Evolutionary conservation across 2,797 vertebrate species (phyloP).

Genomic region (Otolemur crassicaudatus): DNA sequence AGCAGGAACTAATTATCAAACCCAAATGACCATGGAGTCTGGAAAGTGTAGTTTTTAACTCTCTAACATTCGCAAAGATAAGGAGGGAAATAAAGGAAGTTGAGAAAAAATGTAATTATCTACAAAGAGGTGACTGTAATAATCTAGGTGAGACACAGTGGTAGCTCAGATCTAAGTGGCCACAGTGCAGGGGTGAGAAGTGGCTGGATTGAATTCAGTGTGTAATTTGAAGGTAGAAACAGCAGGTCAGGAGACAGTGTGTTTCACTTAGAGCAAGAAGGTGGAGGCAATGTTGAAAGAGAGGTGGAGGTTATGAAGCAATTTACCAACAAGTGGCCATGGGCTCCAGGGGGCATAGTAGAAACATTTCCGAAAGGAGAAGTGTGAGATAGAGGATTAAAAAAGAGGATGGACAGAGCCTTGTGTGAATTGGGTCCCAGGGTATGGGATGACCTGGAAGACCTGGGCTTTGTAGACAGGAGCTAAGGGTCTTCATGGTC

Average conservation of each 20-base stretch:
- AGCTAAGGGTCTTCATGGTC: neutral
- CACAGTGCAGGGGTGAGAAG: neutral
- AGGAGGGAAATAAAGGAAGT: neutral
- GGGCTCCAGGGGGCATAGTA: neutral
- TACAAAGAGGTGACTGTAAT: neutral
- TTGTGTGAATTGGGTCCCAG: neutral
- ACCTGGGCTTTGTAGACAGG: neutral
- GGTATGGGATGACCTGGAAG: neutral
- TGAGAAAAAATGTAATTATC: neutral
- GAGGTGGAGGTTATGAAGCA: neutral
- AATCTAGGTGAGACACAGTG: neutral
- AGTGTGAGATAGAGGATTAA: neutral
- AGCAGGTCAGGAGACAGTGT: neutral
- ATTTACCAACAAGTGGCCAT: neutral
- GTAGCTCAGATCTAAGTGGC: neutral
- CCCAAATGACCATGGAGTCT: neutral
- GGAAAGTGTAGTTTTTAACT: neutral
- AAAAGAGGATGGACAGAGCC: neutral
- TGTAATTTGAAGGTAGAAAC: neutral
- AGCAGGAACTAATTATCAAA: neutral
- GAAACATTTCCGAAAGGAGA: neutral
- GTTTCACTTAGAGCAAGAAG: neutral
- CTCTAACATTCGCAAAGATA: neutral
- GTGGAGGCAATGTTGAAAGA: neutral
- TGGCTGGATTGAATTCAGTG: neutral